Evolutionary conservation across 2,797 vertebrate genomes (phyloP).

Genomic region (Coilia nasus): DNA sequence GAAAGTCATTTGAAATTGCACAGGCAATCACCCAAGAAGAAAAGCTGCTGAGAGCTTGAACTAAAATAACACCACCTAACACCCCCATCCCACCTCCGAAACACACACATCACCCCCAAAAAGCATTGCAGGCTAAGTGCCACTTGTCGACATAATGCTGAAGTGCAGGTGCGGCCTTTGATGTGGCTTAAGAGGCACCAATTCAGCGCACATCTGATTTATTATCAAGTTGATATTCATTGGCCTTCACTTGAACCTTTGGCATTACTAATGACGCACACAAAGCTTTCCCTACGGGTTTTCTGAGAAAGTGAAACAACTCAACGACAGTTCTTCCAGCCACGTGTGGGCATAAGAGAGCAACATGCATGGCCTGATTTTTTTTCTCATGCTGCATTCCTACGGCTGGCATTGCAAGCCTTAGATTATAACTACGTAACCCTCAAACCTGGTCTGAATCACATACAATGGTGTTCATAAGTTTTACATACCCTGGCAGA

Average conservation of each 20-base stretch:
- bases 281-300: neutral
- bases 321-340: neutral
- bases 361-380: neutral
- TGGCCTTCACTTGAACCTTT: neutral
- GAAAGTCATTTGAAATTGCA: constrained; percentile 46
- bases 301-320: neutral
- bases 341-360: neutral
- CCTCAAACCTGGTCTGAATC: no score
- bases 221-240: neutral
- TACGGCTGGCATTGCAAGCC: neutral
- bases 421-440: neutral
- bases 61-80: neutral
- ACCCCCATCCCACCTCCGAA: neutral
- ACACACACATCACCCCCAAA: neutral
- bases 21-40: neutral
- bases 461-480: no score
- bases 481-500: no score
- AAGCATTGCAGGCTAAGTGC: neutral
- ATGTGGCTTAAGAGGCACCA: neutral
- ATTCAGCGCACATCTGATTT: neutral
- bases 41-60: neutral
- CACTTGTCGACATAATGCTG: neutral
- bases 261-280: neutral
- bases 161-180: neutral
- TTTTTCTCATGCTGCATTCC: neutral